A percentile compares a stretch with the other conserved stretches of the same genome.
Evolutionary conservation across 1,140 invertebrate species (phyloP).

Genomic region (Drosophila oshimai): DNA sequence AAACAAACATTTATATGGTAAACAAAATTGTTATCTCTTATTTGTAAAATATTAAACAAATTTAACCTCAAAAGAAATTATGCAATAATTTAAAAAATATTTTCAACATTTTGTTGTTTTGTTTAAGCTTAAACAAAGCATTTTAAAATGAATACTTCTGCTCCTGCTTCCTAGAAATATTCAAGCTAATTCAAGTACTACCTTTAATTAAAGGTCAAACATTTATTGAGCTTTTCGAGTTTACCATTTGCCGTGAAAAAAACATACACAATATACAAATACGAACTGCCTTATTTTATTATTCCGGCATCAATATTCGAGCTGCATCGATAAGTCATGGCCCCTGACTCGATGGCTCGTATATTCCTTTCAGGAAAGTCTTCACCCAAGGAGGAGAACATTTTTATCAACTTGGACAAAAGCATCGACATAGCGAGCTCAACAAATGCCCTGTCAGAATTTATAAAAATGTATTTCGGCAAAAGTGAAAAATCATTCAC

Average conservation of each 20-base stretch:
- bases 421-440: conserved; percentile 21
- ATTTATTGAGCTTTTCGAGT: neutral
- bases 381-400: conserved; percentile 15
- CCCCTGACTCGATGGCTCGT: conserved; percentile 10
- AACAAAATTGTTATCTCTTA: too few relatives aligned
- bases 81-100: too few relatives aligned
- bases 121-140: too few relatives aligned
- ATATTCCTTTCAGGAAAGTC: conserved; percentile 16
- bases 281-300: neutral
- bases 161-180: too few relatives aligned
- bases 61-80: too few relatives aligned
- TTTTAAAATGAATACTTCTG: too few relatives aligned
- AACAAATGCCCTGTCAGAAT: conserved; percentile 72
- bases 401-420: conserved; percentile 57
- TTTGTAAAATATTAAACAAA: too few relatives aligned
- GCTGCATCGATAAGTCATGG: conserved; percentile 35
- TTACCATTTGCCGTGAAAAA: neutral
- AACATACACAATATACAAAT: neutral
- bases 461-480: conserved; percentile 68
- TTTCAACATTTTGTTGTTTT: too few relatives aligned
- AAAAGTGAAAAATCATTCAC: conserved; percentile 71
- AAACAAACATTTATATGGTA: too few relatives aligned
- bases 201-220: too few relatives aligned
- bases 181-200: too few relatives aligned
- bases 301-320: conserved; percentile 17